Evolutionary conservation across 2,888 invertebrate genomes (phyloP), one percentile per base, ranked within the genome.

Genomic region (Athetis lepigone): DNA sequence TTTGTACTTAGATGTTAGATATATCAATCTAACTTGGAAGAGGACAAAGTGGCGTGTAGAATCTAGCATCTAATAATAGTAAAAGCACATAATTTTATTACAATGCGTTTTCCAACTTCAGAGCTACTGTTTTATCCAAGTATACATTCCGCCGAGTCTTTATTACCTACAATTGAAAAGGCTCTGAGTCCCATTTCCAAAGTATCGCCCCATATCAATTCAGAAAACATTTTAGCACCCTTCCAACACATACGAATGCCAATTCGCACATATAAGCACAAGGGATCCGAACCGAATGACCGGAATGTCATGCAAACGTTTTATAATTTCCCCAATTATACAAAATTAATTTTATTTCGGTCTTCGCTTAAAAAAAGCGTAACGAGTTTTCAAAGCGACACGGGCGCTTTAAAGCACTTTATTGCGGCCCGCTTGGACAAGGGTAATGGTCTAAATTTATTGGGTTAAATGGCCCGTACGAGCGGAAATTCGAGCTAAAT

Each of bases 391-490:
- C 85, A 87, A 91, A 92, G 86, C 88, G 90, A 86, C 88, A 87
- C 86, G 82, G 85, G 77, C 86, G 85, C 86, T 85, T 85, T 88
- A 87, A 90, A 91, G 85, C 88, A 89, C 82, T 92, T 91, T 92
- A 92, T 90, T 88, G 89, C 88, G 75, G 87, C 73, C 63, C 87
- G 87, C 85, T 90, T 87, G 92, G 90, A 92, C 92, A 92, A 85
- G 91, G 90, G 89, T 92, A 93, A 94, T 92, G 90, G 91, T 90
- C 88, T 86, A 91, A 94, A 94, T 93, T 93, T 93, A 94, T 94
- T 92, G 92, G 89, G 90, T 90, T 92, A 88, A 93, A 93, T 93
- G 92, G 88, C 69, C 87, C 89, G 89, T 88, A 82, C 88, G 77
- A 89, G 88, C 88, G 88, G 90, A 88, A 91, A 90, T 90, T 90